These are phyloP conservation scores for Noctua fimbriata DNA, from an alignment of 2,888 invertebrate genomes.

Conservation along the genomic window DNA sequence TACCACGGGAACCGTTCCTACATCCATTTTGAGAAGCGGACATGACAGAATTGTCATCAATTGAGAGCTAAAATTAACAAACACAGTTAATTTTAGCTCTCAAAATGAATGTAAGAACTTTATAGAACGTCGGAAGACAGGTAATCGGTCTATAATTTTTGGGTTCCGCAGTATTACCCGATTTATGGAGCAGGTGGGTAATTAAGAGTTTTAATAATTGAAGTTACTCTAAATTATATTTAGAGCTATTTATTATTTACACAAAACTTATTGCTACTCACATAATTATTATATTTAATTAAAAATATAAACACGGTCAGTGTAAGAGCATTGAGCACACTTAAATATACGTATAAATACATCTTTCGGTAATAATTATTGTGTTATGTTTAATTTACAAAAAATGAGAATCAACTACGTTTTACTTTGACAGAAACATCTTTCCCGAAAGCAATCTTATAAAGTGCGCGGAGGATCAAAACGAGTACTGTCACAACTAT, in stretches of 20 bases:
- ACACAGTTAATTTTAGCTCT: too few species aligned
- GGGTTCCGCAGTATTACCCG: too few species aligned
- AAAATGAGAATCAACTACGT: conserved; percentile 4
- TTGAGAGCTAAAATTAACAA: too few species aligned
- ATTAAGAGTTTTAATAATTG: neutral
- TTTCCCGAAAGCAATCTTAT: neutral
- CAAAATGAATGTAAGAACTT: too few species aligned
- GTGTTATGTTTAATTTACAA: neutral
- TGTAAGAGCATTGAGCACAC: neutral
- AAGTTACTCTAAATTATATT: neutral
- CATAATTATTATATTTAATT: neutral
- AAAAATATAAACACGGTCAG: neutral
- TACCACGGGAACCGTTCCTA: too few species aligned
- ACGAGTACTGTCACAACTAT: neutral
- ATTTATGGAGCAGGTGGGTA: too few species aligned
- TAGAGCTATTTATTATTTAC: neutral
- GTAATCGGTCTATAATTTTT: too few species aligned
- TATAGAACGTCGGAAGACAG: too few species aligned
- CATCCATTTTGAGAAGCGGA: too few species aligned
- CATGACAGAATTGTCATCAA: too few species aligned
- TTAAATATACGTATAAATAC: too few species aligned
- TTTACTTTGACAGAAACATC: conserved; percentile 14
- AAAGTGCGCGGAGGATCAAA: conserved; percentile 5
- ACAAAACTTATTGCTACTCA: neutral
- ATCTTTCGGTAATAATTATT: neutral